A percentile compares a stretch with the other conserved stretches of the same genome.
These are phyloP conservation scores for Ectemnius lituratus DNA, from an alignment of 2,888 invertebrate genomes.

Conservation along the genomic window DNA sequence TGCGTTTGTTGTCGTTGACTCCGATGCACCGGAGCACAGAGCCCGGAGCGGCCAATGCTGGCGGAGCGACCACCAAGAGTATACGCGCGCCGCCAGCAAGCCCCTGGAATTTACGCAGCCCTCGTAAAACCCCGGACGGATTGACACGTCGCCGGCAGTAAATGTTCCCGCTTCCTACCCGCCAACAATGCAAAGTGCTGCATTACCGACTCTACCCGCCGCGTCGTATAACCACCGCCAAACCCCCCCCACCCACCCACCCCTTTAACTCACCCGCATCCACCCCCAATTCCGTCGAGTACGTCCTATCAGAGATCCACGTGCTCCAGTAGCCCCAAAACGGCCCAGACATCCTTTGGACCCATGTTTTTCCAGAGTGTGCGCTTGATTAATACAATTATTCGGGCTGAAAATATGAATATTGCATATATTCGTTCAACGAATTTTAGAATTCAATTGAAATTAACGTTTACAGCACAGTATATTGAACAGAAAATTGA, in stretches of 20 bases:
- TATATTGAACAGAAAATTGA: too few relatives aligned
- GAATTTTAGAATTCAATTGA: too few relatives aligned
- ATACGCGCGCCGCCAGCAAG: conserved; percentile 35
- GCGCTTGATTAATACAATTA: too few relatives aligned
- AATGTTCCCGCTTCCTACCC: conserved; percentile 61
- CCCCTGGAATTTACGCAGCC: conserved; percentile 68
- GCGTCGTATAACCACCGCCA: conserved; percentile 31
- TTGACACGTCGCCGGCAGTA: conserved; percentile 73
- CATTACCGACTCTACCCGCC: conserved; percentile 58
- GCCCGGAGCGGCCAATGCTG: conserved; percentile 34
- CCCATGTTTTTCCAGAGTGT: too few relatives aligned
- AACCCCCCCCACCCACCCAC: background rate
- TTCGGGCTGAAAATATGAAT: too few relatives aligned
- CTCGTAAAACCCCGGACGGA: conserved; percentile 72
- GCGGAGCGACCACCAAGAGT: conserved; percentile 37
- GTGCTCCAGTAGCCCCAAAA: conserved; percentile 20
- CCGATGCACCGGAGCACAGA: conserved; percentile 46
- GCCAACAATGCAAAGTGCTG: conserved; percentile 70
- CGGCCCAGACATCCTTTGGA: conserved; percentile 10
- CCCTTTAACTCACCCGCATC: background rate
- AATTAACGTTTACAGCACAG: too few relatives aligned
- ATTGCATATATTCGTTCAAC: too few relatives aligned
- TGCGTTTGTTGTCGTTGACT: conserved; percentile 69
- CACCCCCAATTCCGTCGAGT: background rate
- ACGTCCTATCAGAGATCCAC: conserved; percentile 40